A percentile compares a stretch with the other conserved stretches of the same genome.
Conservation (phyloP, 37 sponge, comb jelly and placozoan genomes). For the Agelas oroides region DNA sequence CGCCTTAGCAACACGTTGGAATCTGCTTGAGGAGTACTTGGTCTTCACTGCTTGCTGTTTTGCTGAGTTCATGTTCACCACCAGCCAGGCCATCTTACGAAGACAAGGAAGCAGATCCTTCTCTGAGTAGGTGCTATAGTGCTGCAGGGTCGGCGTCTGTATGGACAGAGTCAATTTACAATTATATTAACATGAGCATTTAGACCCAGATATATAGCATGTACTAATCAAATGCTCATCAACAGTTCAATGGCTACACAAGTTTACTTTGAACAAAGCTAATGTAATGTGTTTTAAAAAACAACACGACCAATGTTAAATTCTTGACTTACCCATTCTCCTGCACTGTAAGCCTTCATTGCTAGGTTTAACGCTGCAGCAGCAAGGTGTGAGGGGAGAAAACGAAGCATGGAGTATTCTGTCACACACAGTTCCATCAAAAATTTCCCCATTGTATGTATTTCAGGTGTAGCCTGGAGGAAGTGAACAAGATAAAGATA, state of each 20-base stretch:
- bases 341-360: slow-evolving; percentile 47
- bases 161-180: too few relatives aligned
- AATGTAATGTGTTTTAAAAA: too few relatives aligned
- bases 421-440: slow-evolving; percentile 92
- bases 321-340: slow-evolving; percentile 78
- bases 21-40: slow-evolving; percentile 91
- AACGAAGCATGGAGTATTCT: slow-evolving; percentile 78
- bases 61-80: slow-evolving; percentile 65
- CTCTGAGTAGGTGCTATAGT: slow-evolving; percentile 86
- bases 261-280: too few relatives aligned
- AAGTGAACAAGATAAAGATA: too few relatives aligned
- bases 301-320: too few relatives aligned
- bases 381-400: slow-evolving; percentile 84
- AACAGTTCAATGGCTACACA: too few relatives aligned
- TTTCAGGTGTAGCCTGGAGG: slow-evolving; percentile 88
- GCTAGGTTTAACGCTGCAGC: slow-evolving; percentile 90
- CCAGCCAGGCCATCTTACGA: slow-evolving; percentile 76
- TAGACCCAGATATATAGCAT: too few relatives aligned
- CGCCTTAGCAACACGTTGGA: slow-evolving; percentile 72
- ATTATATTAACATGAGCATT: too few relatives aligned
- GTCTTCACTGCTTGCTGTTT: slow-evolving; percentile 92
- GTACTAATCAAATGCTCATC: too few relatives aligned
- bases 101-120: slow-evolving; percentile 70
- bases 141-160: slow-evolving; percentile 71
- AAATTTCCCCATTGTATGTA: slow-evolving; percentile 96